These are phyloP conservation scores for Diadromus collaris DNA, from an alignment of 2,888 invertebrate genomes.

Conservation along the genomic window DNA sequence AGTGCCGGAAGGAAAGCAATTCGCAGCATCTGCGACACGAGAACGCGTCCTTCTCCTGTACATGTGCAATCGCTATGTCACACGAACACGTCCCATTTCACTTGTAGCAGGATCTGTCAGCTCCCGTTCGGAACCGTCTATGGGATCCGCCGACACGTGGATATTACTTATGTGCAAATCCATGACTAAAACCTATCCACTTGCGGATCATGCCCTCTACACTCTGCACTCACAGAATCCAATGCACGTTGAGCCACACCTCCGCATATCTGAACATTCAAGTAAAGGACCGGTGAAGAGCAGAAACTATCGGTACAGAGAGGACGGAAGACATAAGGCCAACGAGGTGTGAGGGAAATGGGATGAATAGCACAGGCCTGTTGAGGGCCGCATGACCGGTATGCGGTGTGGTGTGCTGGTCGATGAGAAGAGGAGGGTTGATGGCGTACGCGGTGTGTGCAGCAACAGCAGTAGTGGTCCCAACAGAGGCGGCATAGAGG, in stretches of 20 bases:
- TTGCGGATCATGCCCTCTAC: neutral
- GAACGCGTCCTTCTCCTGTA: slow-evolving; percentile 1
- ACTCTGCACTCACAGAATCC: slow-evolving; percentile 15
- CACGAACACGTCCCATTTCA: slow-evolving; percentile 12
- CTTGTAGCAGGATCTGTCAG: slow-evolving; percentile 11
- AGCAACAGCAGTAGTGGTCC: slow-evolving; percentile 54
- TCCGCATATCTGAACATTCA: slow-evolving; percentile 26
- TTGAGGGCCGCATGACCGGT: slow-evolving; percentile 37
- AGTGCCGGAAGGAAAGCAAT: slow-evolving; percentile 14
- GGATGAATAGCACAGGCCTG: slow-evolving; percentile 34
- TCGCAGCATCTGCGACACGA: slow-evolving; percentile 20
- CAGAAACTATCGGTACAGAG: slow-evolving; percentile 15
- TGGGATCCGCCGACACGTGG: slow-evolving; percentile 73
- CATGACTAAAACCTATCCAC: slow-evolving; percentile 64
- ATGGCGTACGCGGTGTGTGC: slow-evolving; percentile 53
- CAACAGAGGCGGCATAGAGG: slow-evolving; percentile 43
- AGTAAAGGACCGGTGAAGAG: slow-evolving; percentile 29
- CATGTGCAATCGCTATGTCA: slow-evolving; percentile 5
- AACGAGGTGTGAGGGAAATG: slow-evolving; percentile 26
- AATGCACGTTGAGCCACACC: slow-evolving; percentile 66
- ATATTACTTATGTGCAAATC: slow-evolving; percentile 79
- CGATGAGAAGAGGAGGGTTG: slow-evolving; percentile 57
- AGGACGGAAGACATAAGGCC: slow-evolving; percentile 29
- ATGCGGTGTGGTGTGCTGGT: slow-evolving; percentile 31
- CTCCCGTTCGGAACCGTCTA: slow-evolving; percentile 74